A percentile compares a stretch with the other conserved stretches of the same genome.
Conservation (phyloP, 2,113 vertebrate genomes). For the Cottus gobio region DNA sequence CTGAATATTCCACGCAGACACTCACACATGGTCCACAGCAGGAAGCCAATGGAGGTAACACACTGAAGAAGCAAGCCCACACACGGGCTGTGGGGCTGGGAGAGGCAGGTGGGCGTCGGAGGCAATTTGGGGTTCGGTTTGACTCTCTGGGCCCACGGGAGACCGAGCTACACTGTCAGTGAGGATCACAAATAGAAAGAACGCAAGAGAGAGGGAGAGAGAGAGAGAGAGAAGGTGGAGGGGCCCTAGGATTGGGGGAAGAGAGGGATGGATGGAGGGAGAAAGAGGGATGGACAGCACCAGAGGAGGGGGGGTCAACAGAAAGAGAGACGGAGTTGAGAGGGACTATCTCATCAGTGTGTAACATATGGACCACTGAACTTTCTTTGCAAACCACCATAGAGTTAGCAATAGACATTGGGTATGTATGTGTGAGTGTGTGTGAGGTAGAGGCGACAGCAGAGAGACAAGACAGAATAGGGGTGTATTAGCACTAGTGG, state of each 20-base stretch:
- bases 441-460: constrained; percentile 36
- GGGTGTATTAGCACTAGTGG: constrained; percentile 72
- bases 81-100: constrained; percentile 37
- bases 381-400: constrained; percentile 22
- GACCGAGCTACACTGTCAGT: constrained; percentile 34
- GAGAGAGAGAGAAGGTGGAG: constrained; percentile 47
- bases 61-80: constrained; percentile 47
- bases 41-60: constrained; percentile 43
- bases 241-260: constrained; percentile 21
- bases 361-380: constrained; percentile 35
- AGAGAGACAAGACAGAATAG: constrained; percentile 72
- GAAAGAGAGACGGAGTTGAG: constrained; percentile 36
- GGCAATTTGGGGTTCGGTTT: constrained; percentile 32
- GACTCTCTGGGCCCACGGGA: constrained; percentile 42
- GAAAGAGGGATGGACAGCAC: background rate
- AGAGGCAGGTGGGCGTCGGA: constrained; percentile 47
- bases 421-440: constrained; percentile 14
- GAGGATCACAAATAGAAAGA: constrained; percentile 44
- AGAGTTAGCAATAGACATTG: background rate
- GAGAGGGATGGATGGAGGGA: constrained; percentile 18
- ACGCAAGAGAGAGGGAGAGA: constrained; percentile 43
- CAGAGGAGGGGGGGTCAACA: constrained; percentile 24
- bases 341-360: constrained; percentile 26
- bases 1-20: constrained; percentile 85
- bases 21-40: constrained; percentile 83